phyloP scores from a whole-genome alignment of 2,888 invertebrate genomes.

The Nymphalis urticae region DNA sequence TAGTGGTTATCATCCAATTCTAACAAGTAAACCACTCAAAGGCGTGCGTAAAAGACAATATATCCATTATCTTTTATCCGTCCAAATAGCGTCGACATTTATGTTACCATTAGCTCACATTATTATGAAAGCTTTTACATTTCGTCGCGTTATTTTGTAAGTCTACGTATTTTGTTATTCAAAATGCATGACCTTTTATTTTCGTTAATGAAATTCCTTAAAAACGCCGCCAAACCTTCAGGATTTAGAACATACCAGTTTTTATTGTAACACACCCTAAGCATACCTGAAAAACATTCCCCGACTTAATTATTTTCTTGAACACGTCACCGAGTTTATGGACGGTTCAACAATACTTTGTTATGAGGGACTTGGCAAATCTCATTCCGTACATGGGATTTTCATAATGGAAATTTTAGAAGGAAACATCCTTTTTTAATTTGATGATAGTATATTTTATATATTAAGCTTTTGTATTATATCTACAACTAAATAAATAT shows the following conservation, averaged over 20 bases:
- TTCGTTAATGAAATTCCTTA: slow-evolving; percentile 31
- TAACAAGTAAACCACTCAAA: slow-evolving; percentile 32
- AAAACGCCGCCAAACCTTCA: slow-evolving; percentile 15
- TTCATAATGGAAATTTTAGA: slow-evolving; percentile 17
- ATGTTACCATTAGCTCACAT: slow-evolving; percentile 53
- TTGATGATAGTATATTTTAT: not conserved
- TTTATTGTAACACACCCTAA: slow-evolving; percentile 23
- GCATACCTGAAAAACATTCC: slow-evolving; percentile 42
- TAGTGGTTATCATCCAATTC: slow-evolving; percentile 24
- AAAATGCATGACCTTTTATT: slow-evolving; percentile 11
- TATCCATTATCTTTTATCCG: slow-evolving; percentile 50
- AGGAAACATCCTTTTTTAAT: slow-evolving; percentile 6
- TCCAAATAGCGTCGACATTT: slow-evolving; percentile 52
- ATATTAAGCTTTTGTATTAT: too few species aligned
- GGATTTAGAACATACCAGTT: slow-evolving; percentile 22
- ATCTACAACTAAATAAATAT: too few species aligned
- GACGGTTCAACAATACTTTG: slow-evolving; percentile 19
- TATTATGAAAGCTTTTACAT: slow-evolving; percentile 54
- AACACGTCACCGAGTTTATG: slow-evolving; percentile 32
- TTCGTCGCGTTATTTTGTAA: slow-evolving; percentile 33
- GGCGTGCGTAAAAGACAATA: slow-evolving; percentile 45
- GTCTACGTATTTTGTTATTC: slow-evolving; percentile 23
- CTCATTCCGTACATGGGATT: slow-evolving; percentile 17
- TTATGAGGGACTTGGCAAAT: slow-evolving; percentile 2
- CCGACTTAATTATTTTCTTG: slow-evolving; percentile 38